phyloP scores from a whole-genome alignment of 2,113 vertebrate species.

The Pterocles orientalis region DNA sequence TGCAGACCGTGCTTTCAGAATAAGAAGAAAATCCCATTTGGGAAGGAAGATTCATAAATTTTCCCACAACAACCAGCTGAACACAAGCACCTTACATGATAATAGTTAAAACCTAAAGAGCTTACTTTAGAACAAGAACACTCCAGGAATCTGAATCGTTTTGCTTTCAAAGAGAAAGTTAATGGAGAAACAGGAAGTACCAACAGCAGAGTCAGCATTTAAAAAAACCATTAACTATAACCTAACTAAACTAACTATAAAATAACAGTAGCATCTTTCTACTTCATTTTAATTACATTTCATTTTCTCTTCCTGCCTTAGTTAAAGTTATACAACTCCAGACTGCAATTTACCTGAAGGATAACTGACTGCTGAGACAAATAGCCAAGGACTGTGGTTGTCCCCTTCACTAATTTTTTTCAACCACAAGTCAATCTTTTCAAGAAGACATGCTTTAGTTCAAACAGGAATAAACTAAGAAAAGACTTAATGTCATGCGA shows the following conservation, averaged over 20 bases:
- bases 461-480: neutral
- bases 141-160: neutral
- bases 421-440: neutral
- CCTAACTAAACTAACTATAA: neutral
- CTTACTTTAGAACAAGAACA: neutral
- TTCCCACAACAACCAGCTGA: neutral
- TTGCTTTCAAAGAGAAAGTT: neutral
- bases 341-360: neutral
- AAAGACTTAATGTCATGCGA: neutral
- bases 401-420: neutral
- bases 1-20: neutral
- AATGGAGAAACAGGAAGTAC: neutral
- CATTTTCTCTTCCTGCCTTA: too few relatives aligned
- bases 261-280: neutral
- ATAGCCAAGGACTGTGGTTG: neutral
- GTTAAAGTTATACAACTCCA: neutral
- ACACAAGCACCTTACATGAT: neutral
- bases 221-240: neutral
- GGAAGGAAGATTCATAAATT: neutral
- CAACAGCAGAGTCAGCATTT: neutral
- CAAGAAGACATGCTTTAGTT: neutral
- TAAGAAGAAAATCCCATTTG: neutral
- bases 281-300: neutral
- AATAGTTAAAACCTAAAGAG: neutral
- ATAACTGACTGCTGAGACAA: neutral